Conservation (phyloP, 2,888 invertebrate genomes). For the Rhagonycha fulva region DNA sequence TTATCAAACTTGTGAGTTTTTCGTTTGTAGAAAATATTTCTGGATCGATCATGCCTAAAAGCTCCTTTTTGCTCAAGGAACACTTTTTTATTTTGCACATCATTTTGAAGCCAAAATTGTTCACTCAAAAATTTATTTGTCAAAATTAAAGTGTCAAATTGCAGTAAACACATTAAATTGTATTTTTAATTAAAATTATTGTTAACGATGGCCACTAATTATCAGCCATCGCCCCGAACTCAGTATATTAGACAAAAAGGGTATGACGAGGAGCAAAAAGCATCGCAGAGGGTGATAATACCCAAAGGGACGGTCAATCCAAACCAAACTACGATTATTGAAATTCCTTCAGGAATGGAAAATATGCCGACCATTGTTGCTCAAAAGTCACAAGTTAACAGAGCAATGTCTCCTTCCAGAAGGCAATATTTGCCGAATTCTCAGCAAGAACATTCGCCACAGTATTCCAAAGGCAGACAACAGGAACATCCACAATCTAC, state of each 20-base stretch:
- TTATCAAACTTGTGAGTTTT: not conserved
- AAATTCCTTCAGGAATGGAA: conserved; percentile 3
- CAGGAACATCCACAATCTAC: not conserved
- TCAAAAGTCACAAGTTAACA: not conserved
- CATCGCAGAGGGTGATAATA: conserved; percentile 7
- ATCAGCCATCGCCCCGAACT: not conserved
- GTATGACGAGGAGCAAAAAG: no score
- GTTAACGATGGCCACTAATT: not conserved
- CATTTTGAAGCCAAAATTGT: not conserved
- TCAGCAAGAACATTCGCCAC: not conserved
- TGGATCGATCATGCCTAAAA: not conserved
- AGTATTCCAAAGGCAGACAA: not conserved
- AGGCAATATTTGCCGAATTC: not conserved
- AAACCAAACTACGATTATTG: conserved; percentile 1
- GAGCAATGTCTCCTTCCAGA: not conserved
- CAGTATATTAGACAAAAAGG: not conserved
- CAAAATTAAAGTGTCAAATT: not conserved
- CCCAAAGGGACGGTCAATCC: conserved; percentile 5
- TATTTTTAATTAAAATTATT: not conserved
- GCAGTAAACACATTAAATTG: not conserved
- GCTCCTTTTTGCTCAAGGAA: not conserved
- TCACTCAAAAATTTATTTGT: not conserved
- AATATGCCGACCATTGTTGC: conserved; percentile 14
- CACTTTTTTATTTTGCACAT: not conserved
- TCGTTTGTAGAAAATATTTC: not conserved